A percentile compares a stretch with the other conserved stretches of the same genome.
phyloP scores from a whole-genome alignment of 2,797 vertebrate genomes.

The Poecilia wingei region DNA sequence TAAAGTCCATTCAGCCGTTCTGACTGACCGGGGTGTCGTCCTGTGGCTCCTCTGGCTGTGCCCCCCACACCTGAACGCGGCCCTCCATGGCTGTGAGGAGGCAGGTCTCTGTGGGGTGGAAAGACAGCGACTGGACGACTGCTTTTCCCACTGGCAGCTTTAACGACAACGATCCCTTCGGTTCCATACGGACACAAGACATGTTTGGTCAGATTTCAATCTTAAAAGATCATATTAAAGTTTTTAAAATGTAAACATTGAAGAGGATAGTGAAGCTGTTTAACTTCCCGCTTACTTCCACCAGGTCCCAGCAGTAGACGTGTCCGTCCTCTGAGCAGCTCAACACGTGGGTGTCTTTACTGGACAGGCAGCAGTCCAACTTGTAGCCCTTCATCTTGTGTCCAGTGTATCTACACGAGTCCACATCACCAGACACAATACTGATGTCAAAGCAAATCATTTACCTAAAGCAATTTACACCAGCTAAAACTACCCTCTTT shows the following conservation, averaged over 20 bases:
- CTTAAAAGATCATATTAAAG: not conserved
- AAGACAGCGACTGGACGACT: conserved; percentile 89
- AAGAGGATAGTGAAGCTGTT: not conserved
- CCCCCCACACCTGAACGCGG: conserved; percentile 86
- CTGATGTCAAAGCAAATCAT: not conserved
- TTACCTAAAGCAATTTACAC: not conserved
- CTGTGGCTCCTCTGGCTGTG: conserved; percentile 74
- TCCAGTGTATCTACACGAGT: conserved; percentile 82
- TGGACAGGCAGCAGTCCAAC: conserved; percentile 91
- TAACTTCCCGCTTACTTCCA: conserved; percentile 57
- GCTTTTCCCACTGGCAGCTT: conserved; percentile 84
- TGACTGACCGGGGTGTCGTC: conserved; percentile 28
- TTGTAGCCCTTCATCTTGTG: conserved; percentile 92
- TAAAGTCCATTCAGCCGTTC: not conserved
- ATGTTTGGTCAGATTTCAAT: not conserved
- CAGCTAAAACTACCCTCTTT: not conserved
- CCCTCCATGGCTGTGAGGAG: conserved; percentile 87
- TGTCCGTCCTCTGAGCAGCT: conserved; percentile 94
- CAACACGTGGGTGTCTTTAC: conserved; percentile 89
- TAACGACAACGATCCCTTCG: conserved; percentile 84
- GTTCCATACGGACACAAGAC: not conserved
- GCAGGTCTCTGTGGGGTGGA: conserved; percentile 86
- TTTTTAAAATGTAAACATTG: not conserved
- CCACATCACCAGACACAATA: not conserved
- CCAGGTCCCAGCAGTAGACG: conserved; percentile 91